Conservation (phyloP, 2,113 vertebrate genomes). For the Lipophrys pholis region DNA sequence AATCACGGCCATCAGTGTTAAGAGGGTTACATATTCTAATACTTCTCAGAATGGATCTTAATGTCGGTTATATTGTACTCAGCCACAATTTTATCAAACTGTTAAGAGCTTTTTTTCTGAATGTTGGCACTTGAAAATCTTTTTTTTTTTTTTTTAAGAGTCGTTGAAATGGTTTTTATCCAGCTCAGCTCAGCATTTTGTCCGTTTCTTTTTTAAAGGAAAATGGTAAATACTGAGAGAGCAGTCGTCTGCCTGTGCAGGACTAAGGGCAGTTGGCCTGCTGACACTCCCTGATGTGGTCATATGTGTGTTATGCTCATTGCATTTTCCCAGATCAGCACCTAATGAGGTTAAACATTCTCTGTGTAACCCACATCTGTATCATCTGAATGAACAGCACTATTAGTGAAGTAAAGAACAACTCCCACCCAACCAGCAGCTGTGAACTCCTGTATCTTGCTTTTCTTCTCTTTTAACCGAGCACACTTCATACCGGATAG, state of each 20-base stretch:
- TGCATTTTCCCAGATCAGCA: conserved; percentile 21
- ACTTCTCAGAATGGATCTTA: conserved; percentile 34
- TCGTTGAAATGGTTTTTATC: conserved; percentile 3
- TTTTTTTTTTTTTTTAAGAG: neutral
- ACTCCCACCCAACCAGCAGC: neutral
- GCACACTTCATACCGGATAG: conserved; percentile 34
- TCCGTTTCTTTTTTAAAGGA: neutral
- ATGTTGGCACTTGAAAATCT: conserved; percentile 8
- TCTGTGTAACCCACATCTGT: neutral
- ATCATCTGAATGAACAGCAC: conserved; percentile 19
- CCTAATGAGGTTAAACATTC: neutral
- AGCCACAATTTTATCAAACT: conserved; percentile 1
- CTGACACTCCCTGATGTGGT: neutral
- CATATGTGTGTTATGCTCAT: neutral
- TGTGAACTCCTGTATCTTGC: conserved; percentile 26
- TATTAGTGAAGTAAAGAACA: conserved; percentile 3
- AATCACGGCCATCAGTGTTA: conserved; percentile 18
- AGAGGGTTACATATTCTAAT: conserved; percentile 42
- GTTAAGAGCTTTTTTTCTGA: conserved; percentile 27
- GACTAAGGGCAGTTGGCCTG: neutral
- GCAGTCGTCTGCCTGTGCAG: neutral
- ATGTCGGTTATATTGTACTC: conserved; percentile 27
- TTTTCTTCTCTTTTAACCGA: conserved; percentile 4
- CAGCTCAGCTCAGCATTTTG: neutral
- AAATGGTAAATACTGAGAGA: neutral